phyloP scores from a whole-genome alignment of 2,888 invertebrate species.

The Drosophila greeni region DNA sequence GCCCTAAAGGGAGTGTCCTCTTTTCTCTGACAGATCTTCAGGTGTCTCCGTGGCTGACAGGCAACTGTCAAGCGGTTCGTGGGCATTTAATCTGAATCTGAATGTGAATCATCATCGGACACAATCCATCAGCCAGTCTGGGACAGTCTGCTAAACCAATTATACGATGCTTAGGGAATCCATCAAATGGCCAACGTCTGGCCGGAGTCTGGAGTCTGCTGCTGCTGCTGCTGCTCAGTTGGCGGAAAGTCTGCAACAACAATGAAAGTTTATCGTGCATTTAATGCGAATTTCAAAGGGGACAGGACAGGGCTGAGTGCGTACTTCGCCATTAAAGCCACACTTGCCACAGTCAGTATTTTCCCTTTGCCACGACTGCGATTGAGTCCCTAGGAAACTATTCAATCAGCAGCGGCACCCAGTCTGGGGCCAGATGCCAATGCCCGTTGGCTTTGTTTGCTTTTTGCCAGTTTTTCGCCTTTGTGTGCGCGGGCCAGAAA shows the following conservation, averaged over 20 bases:
- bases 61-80: slow-evolving; percentile 36
- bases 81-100: slow-evolving; percentile 35
- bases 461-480: slow-evolving; percentile 54
- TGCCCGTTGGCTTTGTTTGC: slow-evolving; percentile 69
- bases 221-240: slow-evolving; percentile 25
- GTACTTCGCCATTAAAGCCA: slow-evolving; percentile 50
- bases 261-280: slow-evolving; percentile 65
- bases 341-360: not conserved
- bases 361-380: not conserved
- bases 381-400: slow-evolving; percentile 13
- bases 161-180: slow-evolving; percentile 47
- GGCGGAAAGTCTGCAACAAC: slow-evolving; percentile 26
- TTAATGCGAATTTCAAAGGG: slow-evolving; percentile 55
- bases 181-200: slow-evolving; percentile 52
- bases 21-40: slow-evolving; percentile 29
- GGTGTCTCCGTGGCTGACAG: slow-evolving; percentile 33
- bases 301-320: not conserved
- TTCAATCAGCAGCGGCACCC: slow-evolving; percentile 25
- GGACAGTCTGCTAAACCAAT: slow-evolving; percentile 49
- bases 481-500: slow-evolving; percentile 17
- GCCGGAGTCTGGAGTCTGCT: slow-evolving; percentile 42
- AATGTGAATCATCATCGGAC: slow-evolving; percentile 12
- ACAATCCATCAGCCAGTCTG: slow-evolving; percentile 44
- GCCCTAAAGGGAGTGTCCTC: not conserved
- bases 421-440: slow-evolving; percentile 56